Evolutionary conservation across 2,113 vertebrate species (phyloP), one percentile per base, ranked within the genome.

Genomic region (Grallaria varia): DNA sequence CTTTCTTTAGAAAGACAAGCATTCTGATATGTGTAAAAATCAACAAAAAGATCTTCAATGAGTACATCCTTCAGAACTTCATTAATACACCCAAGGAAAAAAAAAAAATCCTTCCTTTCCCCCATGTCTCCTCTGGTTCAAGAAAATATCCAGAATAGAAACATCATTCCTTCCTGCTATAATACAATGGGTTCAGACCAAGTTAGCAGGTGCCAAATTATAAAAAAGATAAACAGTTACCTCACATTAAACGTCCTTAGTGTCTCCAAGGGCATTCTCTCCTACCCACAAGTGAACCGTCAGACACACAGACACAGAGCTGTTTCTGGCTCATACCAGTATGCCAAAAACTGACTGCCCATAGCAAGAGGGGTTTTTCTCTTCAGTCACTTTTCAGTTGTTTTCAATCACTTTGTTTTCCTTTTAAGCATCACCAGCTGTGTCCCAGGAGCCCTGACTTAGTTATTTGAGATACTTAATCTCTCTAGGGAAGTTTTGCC

Each of bases 231-330:
- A 12, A 77, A 39, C 33, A 42, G 8, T 56, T 56, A 52, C 10
- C 23, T 62, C 6, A 49, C 8, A 19, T 28, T 62, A 53, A 83
- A 22, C 6, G 62, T 0, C 14, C 25, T 31, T 9, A 37, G 0
- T 4, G 0, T 6, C 8, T 45, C 16, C 5, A 86, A 67, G 4
- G 62, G 1, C 14, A 83, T 4, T 10, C 30, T 37, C 73, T 0
- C 40, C 7, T 40, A 39, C 40, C 45, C 9, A 2, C 0, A 0
- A 88, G 3, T 6, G 40, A 21, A 44, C 8, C 53, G 49, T 45
- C 71, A 80, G 8, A n/a, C 7, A 6, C 18, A 76, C 12, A 69
- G 66, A 77, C 2, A 17, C 9, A 14, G 9, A 62, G 2, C 6
- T 50, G 15, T 5, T 66, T 14, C 52, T 56, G 2, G 10, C 4